Base-by-base conservation (phyloP, 1,140 invertebrate species). In the Cephus cinctus region DNA sequence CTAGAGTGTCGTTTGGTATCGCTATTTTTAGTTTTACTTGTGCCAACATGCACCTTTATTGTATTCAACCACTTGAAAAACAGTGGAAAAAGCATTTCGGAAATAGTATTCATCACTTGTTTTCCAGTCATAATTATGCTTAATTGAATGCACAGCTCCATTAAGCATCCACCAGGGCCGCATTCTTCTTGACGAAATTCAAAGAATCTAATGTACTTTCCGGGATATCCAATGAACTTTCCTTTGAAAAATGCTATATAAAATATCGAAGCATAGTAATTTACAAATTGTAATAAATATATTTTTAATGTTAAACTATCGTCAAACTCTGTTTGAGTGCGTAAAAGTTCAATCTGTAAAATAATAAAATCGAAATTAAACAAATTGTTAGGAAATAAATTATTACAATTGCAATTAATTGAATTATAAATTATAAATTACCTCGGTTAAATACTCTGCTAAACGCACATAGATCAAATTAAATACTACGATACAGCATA, bases 191-290 rank as follows among this genome's bases (percentile, higher is more conserved):
- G 90, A 38, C 92, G 80, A 58, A 83, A 86, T 1, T 82, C 80
- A 60, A 92, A 86, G 11, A 94, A 76, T 16, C 82, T 78, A 47
- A 86, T 88, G 59, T 94, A 94, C 22, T 85, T 76, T 4, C 85
- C 86, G 0, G 92, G 92, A 65, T 87, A 86, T 0, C 92, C 92
- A n/a, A 92, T 81, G 57, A 91, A 89, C 73, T 92, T 95, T 31
- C 95, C 96, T 72, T 98, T 98, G 58, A 98, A 89, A 77, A 98
- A 98, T 0, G 95, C 96, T 61, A 99, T 96, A 67, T 99, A 99
- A 79, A 98, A 96, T 68, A 98, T 96, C 1, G 94, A 96, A 15
- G 95, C 92, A 74, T 98, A 98, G 72, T 97, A 98, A 75, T 99
- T 99, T 22, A 98, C 91, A 78, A 98, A 98, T 78, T 98, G 94